Conservation (phyloP, 2,888 invertebrate genomes). For the Netelia inedita region DNA sequence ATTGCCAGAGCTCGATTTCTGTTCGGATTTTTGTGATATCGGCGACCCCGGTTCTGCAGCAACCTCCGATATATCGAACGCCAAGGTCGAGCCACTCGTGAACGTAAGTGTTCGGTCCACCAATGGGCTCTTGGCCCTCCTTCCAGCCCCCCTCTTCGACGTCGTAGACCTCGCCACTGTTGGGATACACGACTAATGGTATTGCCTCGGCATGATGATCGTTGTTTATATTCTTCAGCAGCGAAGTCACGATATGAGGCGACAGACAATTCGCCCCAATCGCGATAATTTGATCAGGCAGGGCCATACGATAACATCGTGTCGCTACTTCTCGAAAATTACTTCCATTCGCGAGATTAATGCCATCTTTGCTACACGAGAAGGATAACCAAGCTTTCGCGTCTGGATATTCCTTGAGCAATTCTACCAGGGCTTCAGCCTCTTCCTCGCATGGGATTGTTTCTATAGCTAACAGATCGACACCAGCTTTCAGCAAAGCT, state of each 20-base stretch:
- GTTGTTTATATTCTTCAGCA: slow-evolving; percentile 88
- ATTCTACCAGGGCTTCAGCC: slow-evolving; percentile 92
- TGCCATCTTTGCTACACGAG: slow-evolving; percentile 90
- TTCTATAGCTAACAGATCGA: slow-evolving; percentile 95
- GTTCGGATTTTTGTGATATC: slow-evolving; percentile 92
- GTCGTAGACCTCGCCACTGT: slow-evolving; percentile 94
- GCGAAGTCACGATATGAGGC: slow-evolving; percentile 88
- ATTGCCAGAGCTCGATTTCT: slow-evolving; percentile 86
- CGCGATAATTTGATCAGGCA: slow-evolving; percentile 91
- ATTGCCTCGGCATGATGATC: slow-evolving; percentile 86
- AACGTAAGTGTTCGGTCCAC: slow-evolving; percentile 90
- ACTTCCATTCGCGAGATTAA: slow-evolving; percentile 92
- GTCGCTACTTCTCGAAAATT: slow-evolving; percentile 90
- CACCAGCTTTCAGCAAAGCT: slow-evolving; percentile 92
- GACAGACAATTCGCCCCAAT: slow-evolving; percentile 96
- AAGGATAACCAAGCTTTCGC: slow-evolving; percentile 95
- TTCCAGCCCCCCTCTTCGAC: slow-evolving; percentile 88
- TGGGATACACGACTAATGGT: slow-evolving; percentile 96
- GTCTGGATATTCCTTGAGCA: slow-evolving; percentile 92
- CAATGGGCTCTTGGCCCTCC: slow-evolving; percentile 86
- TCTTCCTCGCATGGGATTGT: slow-evolving; percentile 95
- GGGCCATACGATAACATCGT: slow-evolving; percentile 87
- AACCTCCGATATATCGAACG: slow-evolving; percentile 95
- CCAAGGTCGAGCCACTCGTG: slow-evolving; percentile 93
- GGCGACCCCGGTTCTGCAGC: slow-evolving; percentile 94